phyloP scores from a whole-genome alignment of 2,797 vertebrate species.

The Pelochelys cantorii region DNA sequence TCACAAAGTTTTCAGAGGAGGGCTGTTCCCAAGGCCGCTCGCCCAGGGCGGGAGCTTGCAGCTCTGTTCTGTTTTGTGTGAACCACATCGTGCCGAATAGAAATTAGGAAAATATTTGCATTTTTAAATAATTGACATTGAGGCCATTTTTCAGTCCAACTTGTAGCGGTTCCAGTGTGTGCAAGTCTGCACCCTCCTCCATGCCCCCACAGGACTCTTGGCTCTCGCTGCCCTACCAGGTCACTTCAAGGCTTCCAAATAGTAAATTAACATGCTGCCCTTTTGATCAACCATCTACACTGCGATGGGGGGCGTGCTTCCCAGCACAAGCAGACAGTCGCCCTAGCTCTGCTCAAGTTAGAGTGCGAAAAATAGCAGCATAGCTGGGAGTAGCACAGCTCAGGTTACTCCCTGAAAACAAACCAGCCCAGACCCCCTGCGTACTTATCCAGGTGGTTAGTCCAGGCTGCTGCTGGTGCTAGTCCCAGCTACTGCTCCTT shows the following conservation, averaged over 20 bases:
- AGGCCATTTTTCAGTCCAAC: not conserved
- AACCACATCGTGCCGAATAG: not conserved
- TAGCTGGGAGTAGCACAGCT: not conserved
- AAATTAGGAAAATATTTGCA: not conserved
- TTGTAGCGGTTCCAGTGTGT: not conserved
- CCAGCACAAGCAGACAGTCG: not conserved
- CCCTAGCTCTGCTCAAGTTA: not conserved
- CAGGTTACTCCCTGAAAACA: not conserved
- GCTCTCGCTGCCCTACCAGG: not conserved
- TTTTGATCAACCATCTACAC: fast-evolving
- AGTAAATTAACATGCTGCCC: not conserved
- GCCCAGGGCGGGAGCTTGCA: not conserved
- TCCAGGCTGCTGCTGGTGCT: not conserved
- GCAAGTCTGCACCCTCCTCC: not conserved
- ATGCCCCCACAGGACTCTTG: not conserved
- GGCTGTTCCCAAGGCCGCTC: not conserved
- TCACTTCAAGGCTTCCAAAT: not conserved
- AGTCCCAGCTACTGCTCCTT: not conserved
- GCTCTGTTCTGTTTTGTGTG: not conserved
- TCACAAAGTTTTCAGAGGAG: not conserved
- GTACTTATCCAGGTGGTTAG: too few species aligned
- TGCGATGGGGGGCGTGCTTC: not conserved
- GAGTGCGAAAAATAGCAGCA: not conserved
- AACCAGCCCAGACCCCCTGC: too few species aligned
- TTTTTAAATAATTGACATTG: not conserved